Percentiles rank a stretch among this genome's conserved stretches.
Conservation (phyloP, 2,113 vertebrate species). For the Asarcornis scutulata region DNA sequence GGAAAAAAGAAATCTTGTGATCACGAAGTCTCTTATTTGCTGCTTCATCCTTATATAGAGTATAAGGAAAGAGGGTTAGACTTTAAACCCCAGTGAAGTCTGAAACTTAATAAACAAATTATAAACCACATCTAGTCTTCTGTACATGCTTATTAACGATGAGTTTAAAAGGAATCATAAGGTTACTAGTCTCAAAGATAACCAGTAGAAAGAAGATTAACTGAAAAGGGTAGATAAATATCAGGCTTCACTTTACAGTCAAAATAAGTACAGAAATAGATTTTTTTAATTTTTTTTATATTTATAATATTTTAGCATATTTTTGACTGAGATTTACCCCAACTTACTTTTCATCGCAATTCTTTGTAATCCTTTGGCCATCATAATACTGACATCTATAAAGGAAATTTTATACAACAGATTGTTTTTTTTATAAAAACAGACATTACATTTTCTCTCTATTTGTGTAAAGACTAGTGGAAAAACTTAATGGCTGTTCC, state of each 20-base stretch:
- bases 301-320: slow-evolving; percentile 6
- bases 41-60: slow-evolving; percentile 20
- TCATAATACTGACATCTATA: background rate
- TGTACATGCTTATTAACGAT: slow-evolving; percentile 54
- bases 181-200: slow-evolving; percentile 37
- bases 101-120: slow-evolving; percentile 37
- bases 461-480: slow-evolving; percentile 47
- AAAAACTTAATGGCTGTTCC: slow-evolving; percentile 42
- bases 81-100: background rate
- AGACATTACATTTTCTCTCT: slow-evolving; percentile 44
- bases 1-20: background rate
- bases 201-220: slow-evolving; percentile 54
- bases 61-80: background rate
- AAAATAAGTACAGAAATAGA: background rate
- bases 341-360: slow-evolving; percentile 21
- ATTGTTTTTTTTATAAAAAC: slow-evolving; percentile 29
- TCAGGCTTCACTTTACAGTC: background rate
- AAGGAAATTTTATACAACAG: slow-evolving; percentile 37
- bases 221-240: slow-evolving; percentile 19
- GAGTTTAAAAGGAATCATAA: slow-evolving; percentile 28
- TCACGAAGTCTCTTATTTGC: slow-evolving; percentile 11
- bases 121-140: slow-evolving; percentile 9
- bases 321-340: slow-evolving; percentile 20
- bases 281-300: background rate
- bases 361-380: slow-evolving; percentile 30